Conservation (phyloP, 2,113 vertebrate genomes). For the Calidris pugnax region DNA sequence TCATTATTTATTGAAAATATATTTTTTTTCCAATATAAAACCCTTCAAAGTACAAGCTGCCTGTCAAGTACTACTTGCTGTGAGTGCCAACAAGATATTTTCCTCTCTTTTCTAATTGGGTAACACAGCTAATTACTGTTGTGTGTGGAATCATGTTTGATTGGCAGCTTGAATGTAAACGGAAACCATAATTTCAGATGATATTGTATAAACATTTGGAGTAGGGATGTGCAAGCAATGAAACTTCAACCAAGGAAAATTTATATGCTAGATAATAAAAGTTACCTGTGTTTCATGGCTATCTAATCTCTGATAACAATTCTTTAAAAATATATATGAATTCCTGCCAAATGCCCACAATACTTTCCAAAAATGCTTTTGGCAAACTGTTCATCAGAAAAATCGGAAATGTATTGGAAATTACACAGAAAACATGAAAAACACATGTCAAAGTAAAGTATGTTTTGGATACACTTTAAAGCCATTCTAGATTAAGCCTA, state of each 20-base stretch:
- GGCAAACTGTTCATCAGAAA: conserved; percentile 42
- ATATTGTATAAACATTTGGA: conserved; percentile 63
- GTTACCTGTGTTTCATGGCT: conserved; percentile 42
- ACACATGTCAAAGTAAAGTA: conserved; percentile 46
- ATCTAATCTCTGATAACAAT: conserved; percentile 11
- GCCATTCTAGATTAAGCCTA: conserved; percentile 34
- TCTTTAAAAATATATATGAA: background rate
- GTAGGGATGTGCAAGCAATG: conserved; percentile 18
- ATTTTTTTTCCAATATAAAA: background rate
- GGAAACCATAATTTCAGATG: conserved; percentile 46
- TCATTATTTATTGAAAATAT: conserved; percentile 35
- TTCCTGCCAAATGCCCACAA: conserved; percentile 28
- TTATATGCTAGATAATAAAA: conserved; percentile 34
- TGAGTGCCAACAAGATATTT: conserved; percentile 71
- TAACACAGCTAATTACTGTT: conserved; percentile 72
- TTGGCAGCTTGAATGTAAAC: conserved; percentile 56
- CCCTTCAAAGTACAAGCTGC: conserved; percentile 58
- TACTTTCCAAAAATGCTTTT: conserved; percentile 40
- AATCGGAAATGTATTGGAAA: conserved; percentile 56
- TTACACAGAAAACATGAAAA: conserved; percentile 62
- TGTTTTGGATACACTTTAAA: conserved; percentile 69
- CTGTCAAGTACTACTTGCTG: conserved; percentile 68
- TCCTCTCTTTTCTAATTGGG: conserved; percentile 73
- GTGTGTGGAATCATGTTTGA: conserved; percentile 62
- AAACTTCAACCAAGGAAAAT: conserved; percentile 14